phyloP scores from a whole-genome alignment of 2,113 vertebrate genomes.

The Plecotus auritus region DNA sequence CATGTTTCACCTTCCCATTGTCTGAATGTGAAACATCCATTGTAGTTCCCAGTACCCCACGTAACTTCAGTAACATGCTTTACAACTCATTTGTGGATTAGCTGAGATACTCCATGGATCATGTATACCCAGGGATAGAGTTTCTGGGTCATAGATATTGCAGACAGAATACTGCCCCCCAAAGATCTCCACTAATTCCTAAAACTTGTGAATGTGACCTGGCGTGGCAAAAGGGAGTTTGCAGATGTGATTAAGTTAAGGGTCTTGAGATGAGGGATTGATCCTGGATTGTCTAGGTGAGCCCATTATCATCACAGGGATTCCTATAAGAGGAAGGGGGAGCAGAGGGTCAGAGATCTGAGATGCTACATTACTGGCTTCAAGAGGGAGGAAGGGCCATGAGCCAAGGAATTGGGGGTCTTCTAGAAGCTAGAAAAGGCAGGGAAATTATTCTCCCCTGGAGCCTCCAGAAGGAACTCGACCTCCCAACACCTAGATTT shows the following conservation, averaged over 20 bases:
- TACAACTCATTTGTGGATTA: too few species aligned
- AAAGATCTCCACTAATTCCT: not conserved
- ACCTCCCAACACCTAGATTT: not conserved
- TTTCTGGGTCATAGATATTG: not conserved
- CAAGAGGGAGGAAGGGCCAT: not conserved
- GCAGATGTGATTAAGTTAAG: not conserved
- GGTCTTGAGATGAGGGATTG: not conserved
- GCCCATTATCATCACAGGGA: not conserved
- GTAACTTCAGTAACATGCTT: not conserved
- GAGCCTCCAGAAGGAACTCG: not conserved
- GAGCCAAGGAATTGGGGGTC: not conserved
- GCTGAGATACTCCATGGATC: not conserved
- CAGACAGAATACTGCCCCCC: not conserved
- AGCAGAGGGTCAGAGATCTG: not conserved
- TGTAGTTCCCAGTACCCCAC: not conserved
- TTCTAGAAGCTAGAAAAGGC: not conserved
- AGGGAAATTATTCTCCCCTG: not conserved
- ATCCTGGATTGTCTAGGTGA: not conserved
- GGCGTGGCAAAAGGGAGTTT: not conserved
- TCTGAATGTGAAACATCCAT: not conserved
- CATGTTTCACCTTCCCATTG: accelerated
- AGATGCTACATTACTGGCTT: not conserved
- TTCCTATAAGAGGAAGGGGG: not conserved
- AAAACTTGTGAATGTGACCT: not conserved
- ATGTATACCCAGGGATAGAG: not conserved